Conservation (phyloP, 2,113 vertebrate species). For the Echinops telfairi region DNA sequence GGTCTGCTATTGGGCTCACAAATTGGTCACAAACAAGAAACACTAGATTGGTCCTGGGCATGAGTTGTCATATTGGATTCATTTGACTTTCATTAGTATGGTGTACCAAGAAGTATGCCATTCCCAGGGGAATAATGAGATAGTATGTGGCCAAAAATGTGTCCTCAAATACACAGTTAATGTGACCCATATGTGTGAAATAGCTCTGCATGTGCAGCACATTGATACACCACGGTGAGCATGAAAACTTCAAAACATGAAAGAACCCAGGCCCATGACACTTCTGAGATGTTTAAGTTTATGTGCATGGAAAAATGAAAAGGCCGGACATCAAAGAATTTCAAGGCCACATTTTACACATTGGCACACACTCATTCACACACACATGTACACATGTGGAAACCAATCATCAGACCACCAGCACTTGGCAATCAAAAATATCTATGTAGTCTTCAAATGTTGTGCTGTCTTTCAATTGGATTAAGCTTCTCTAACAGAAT, state of each 20-base stretch:
- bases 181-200: background rate
- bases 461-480: background rate
- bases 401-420: background rate
- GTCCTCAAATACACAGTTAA: background rate
- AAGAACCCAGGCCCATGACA: background rate
- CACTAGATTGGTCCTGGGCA: background rate
- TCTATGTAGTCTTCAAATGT: background rate
- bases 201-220: background rate
- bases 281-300: background rate
- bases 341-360: background rate
- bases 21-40: background rate
- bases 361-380: no score
- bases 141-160: background rate
- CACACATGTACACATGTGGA: background rate
- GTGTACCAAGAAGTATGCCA: background rate
- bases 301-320: background rate
- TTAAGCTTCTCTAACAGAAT: background rate
- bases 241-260: slow-evolving; percentile 16
- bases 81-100: background rate
- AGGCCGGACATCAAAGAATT: background rate
- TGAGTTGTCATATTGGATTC: background rate
- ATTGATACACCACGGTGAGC: background rate
- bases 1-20: background rate
- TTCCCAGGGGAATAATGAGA: background rate
- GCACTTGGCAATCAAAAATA: background rate